Conservation (phyloP, 2,113 vertebrate species). For the Halichoerus grypus region DNA sequence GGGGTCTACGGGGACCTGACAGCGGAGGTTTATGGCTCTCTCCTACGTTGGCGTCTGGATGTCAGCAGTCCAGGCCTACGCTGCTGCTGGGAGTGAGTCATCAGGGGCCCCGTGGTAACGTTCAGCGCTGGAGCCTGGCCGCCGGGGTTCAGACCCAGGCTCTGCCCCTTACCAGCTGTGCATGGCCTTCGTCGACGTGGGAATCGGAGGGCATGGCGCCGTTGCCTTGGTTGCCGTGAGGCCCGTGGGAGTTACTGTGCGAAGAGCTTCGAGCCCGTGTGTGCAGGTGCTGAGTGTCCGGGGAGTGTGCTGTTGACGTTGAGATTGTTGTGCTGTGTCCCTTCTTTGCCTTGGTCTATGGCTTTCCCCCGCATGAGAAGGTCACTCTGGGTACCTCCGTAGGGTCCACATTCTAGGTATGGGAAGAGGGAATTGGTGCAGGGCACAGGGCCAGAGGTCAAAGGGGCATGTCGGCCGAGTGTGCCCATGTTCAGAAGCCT, state of each 20-base stretch:
- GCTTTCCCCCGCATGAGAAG: background rate
- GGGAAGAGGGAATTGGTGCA: background rate
- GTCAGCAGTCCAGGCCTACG: background rate
- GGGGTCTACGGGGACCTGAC: background rate
- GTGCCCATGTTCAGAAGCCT: background rate
- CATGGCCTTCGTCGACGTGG: too few relatives aligned
- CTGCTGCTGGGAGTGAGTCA: rapidly evolving
- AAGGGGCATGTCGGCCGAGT: background rate
- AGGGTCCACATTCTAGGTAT: background rate
- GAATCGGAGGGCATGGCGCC: rapidly evolving
- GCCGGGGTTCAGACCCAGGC: background rate
- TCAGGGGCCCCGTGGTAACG: background rate
- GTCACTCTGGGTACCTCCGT: background rate
- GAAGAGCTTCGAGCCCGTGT: background rate
- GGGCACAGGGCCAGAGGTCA: background rate
- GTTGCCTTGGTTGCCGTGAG: background rate
- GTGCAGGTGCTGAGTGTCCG: background rate
- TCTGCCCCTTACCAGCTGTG: background rate
- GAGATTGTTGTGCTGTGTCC: rapidly evolving
- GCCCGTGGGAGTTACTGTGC: background rate
- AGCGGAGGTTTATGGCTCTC: rapidly evolving
- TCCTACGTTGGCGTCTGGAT: background rate
- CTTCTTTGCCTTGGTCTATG: background rate
- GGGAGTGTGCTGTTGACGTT: rapidly evolving
- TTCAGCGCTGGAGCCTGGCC: background rate